Conservation (phyloP, 2,113 vertebrate species). For the Arothron firmamentum region DNA sequence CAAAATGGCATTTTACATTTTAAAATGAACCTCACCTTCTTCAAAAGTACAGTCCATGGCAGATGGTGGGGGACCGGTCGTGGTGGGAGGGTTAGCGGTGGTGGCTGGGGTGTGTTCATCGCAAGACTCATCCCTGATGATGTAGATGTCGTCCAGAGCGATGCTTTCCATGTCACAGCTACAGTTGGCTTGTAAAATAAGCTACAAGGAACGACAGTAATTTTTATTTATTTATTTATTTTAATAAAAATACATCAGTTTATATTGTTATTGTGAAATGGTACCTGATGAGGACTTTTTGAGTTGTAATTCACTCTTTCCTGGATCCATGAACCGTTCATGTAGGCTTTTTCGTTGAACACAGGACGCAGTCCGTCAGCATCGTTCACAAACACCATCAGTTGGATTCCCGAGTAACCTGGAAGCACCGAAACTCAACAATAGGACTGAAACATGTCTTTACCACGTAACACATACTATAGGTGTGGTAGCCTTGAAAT, state of each 20-base stretch:
- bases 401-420: constrained; percentile 23
- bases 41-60: constrained; percentile 74
- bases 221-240: too few species aligned
- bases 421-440: constrained; percentile 3
- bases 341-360: constrained; percentile 47
- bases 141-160: constrained; percentile 71
- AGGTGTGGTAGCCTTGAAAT: too few species aligned
- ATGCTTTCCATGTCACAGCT: too few species aligned
- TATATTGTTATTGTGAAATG: neutral
- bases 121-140: constrained; percentile 56
- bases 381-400: constrained; percentile 69
- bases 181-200: constrained; percentile 63
- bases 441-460: neutral
- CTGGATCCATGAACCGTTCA: constrained; percentile 52
- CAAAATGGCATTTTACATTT: too few species aligned
- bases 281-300: constrained; percentile 65
- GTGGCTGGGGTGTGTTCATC: constrained; percentile 47
- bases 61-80: constrained; percentile 47
- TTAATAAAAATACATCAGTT: too few species aligned
- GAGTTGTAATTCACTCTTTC: constrained; percentile 65
- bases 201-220: constrained; percentile 39
- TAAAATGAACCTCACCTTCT: constrained; percentile 49
- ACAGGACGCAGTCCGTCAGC: constrained; percentile 44
- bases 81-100: constrained; percentile 52
- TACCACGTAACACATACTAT: too few species aligned